These are phyloP conservation scores for Chrysomallon squamiferum DNA, from an alignment of 1,140 invertebrate species.

Conservation along the genomic window DNA sequence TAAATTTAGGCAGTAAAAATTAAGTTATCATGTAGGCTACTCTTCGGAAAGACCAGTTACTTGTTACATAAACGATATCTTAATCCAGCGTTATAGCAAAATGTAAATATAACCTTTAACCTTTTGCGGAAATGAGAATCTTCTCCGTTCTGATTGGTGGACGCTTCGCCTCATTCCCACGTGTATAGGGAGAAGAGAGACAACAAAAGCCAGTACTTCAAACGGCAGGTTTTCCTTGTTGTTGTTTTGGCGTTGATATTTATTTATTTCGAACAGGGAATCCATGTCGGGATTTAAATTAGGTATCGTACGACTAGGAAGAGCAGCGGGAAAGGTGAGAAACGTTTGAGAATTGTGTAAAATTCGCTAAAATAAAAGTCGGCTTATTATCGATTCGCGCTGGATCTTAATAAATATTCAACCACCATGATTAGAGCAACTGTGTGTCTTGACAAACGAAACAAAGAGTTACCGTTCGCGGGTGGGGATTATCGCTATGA, in stretches of 20 bases:
- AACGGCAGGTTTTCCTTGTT: neutral
- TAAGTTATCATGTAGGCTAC: too few relatives aligned
- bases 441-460: too few relatives aligned
- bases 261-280: neutral
- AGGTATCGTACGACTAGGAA: conserved; percentile 63
- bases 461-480: too few relatives aligned
- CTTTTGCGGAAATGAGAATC: conserved; percentile 23
- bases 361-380: too few relatives aligned
- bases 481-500: too few relatives aligned
- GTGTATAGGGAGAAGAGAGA: conserved; percentile 24
- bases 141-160: conserved; percentile 28
- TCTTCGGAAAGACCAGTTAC: too few relatives aligned
- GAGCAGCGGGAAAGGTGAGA: conserved; percentile 64
- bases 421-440: too few relatives aligned
- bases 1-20: too few relatives aligned
- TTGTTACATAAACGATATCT: too few relatives aligned
- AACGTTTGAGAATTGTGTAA: neutral
- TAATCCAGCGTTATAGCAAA: neutral
- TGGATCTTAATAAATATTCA: too few relatives aligned
- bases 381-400: too few relatives aligned
- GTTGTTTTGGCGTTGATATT: neutral
- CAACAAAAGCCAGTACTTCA: conserved; percentile 38
- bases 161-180: conserved; percentile 38
- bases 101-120: conserved; percentile 51
- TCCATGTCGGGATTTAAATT: conserved; percentile 54